Evolutionary conservation across 2,797 vertebrate genomes (phyloP), one percentile per base, ranked within the genome.

Genomic region (Leptoclinus maculatus): DNA sequence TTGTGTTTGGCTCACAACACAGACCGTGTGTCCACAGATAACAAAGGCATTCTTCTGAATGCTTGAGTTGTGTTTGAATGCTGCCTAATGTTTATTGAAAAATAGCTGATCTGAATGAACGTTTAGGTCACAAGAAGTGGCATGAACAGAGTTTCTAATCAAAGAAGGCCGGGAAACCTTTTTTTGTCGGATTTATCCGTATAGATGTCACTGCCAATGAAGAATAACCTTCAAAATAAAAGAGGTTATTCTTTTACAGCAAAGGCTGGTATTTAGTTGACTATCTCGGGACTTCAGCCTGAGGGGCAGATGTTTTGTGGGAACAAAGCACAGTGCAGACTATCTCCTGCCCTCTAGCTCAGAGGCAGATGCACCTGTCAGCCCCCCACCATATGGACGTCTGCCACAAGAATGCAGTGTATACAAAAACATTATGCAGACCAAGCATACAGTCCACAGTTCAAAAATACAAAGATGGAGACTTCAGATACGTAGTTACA

Each of bases 331-430:
- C 66, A 73, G 86, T 57, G 39, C 63, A 71, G 47, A 47, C 73
- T 76, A 87, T 85, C 86, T 92, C 64, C 69, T 88, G 88, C 88
- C 92, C 87, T 85, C 57, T 83, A 90, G 91, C 87, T 85, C 29
- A 76, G 83, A 76, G 86, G 75, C 86, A 90, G 83, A 84, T 87
- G 92, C 95, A 95, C 94, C 94, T 95, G 94, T 93, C 87, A 83
- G 54, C 71, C 79, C 83, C 73, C 13, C 45, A 57, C 90, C 86
- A 88, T 87, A 89, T 86, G 80, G 85, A 83, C 83, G 39, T 43
- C 71, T 43, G 63, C 76, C 25, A 64, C 79, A 80, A 59, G 80
- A 90, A 88, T 85, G 84, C 77, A 80, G 78, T 70, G 76, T 79
- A 63, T 74, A 81, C 83, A 76, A 78, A 54, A 85, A 83, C 79